Evolutionary conservation across 2,888 invertebrate genomes (phyloP), one percentile per base, ranked within the genome.

Genomic region (Ypsolopha sequella): DNA sequence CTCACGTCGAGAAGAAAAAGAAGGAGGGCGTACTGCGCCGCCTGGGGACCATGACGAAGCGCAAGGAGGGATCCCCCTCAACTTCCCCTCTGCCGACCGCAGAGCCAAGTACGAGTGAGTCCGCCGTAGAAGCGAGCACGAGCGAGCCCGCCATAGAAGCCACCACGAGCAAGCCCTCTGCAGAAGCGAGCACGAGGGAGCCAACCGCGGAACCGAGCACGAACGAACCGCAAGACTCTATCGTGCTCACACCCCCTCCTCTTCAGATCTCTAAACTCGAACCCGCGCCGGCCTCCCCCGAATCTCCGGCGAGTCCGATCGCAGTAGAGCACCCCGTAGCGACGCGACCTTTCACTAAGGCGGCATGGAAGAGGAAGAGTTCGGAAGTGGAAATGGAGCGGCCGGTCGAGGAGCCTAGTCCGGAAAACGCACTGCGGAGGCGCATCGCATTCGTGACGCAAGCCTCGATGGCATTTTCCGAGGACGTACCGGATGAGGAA

Each of bases 361-460:
- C 88, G 46, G 86, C 87, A 45, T 89, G 89, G 89, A 79, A 76
- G 58, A 73, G 80, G 10, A 74, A 71, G 48, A 75, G 73, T 53
- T 71, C 51, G n/a, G 55, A 70, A 52, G 66, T 70, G 14, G 78
- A 69, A 67, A 88, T 80, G 77, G 88, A 69, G 60, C 77, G 74
- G 57, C 73, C 73, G 6, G 65, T 76, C 49, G 87, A 87, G 64
- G 80, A 80, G 60, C 84, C 85, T 55, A 84, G 82, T 51, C 80
- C 86, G 41, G 84, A 76, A 56, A 80, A 70, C 64, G 77, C 86
- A 51, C 60, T 78, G 56, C 76, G 87, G 51, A 79, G 89, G 8
- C 82, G 88, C 14, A 84, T 89, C 52, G 82, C 82, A 44, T 89
- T 89, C 63, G 87, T 89, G 52, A 80, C 88, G 54, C 89, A 89